These are phyloP conservation scores for Stegostoma tigrinum DNA, from an alignment of 2,113 vertebrate genomes.

Conservation along the genomic window DNA sequence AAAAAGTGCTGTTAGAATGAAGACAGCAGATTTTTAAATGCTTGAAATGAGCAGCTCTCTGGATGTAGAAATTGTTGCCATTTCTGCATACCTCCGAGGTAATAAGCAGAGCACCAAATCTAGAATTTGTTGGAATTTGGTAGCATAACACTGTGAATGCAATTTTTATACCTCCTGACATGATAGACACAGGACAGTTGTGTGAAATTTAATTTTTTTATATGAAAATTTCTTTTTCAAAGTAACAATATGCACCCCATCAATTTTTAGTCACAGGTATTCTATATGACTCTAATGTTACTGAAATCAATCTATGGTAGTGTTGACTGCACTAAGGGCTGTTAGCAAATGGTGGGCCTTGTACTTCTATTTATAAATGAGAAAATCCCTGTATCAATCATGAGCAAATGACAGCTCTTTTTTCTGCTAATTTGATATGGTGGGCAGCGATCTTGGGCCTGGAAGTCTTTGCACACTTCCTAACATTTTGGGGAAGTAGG, in stretches of 20 bases:
- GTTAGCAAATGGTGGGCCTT: not conserved
- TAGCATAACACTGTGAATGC: not conserved
- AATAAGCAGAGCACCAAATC: too few relatives aligned
- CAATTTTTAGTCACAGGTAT: not conserved
- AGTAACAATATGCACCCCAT: not conserved
- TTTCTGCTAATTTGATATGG: too few relatives aligned
- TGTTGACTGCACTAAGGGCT: too few relatives aligned
- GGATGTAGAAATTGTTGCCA: too few relatives aligned
- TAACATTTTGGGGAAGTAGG: not conserved
- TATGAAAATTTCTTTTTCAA: not conserved
- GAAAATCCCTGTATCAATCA: not conserved
- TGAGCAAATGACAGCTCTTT: not conserved
- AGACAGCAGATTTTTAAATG: too few relatives aligned
- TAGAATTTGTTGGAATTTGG: not conserved
- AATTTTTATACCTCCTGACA: not conserved
- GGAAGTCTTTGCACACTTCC: not conserved
- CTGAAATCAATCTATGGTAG: not conserved
- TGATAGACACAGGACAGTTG: not conserved
- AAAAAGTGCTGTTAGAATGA: too few relatives aligned
- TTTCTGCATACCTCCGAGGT: too few relatives aligned
- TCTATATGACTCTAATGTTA: not conserved
- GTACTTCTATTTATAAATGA: not conserved
- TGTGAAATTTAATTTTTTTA: not conserved
- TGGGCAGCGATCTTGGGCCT: too few relatives aligned
- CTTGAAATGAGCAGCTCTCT: too few relatives aligned